phyloP scores from a whole-genome alignment of 2,888 invertebrate genomes.

The Cremastinae sp. region DNA sequence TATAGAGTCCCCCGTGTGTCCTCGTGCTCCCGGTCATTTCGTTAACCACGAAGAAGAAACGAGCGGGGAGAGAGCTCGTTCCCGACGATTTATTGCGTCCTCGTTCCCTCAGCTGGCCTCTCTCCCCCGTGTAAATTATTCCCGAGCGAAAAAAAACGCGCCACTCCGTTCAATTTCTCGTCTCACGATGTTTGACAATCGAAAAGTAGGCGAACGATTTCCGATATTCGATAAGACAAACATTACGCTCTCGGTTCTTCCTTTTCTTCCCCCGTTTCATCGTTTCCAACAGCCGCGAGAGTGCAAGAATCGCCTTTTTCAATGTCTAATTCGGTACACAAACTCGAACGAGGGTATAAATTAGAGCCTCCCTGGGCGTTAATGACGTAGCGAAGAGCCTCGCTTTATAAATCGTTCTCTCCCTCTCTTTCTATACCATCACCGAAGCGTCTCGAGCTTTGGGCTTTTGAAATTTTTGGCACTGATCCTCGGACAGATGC shows the following conservation, averaged over 20 bases:
- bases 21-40: slow-evolving; percentile 59
- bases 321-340: slow-evolving; percentile 54
- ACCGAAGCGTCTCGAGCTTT: slow-evolving; percentile 3
- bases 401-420: slow-evolving; percentile 47
- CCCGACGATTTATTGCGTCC: slow-evolving; percentile 53
- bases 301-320: slow-evolving; percentile 26
- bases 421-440: slow-evolving; percentile 13
- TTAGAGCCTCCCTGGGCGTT: slow-evolving; percentile 57
- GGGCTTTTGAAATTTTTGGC: slow-evolving; percentile 57
- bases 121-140: slow-evolving; percentile 46
- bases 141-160: slow-evolving; percentile 5
- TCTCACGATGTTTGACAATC: background rate
- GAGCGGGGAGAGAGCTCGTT: slow-evolving; percentile 60
- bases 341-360: slow-evolving; percentile 59
- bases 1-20: slow-evolving; percentile 42
- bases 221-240: slow-evolving; percentile 14
- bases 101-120: slow-evolving; percentile 38
- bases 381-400: slow-evolving; percentile 53
- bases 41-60: slow-evolving; percentile 58
- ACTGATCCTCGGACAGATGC: slow-evolving; percentile 56
- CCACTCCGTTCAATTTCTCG: background rate
- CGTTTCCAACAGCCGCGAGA: too few relatives aligned
- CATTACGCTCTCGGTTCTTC: background rate
- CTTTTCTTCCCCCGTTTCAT: slow-evolving; percentile 1
- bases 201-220: slow-evolving; percentile 2